Percentiles rank a stretch among this genome's conserved stretches.
Evolutionary conservation across 2,888 invertebrate species (phyloP).

Genomic region (Stenodera caucasica): DNA sequence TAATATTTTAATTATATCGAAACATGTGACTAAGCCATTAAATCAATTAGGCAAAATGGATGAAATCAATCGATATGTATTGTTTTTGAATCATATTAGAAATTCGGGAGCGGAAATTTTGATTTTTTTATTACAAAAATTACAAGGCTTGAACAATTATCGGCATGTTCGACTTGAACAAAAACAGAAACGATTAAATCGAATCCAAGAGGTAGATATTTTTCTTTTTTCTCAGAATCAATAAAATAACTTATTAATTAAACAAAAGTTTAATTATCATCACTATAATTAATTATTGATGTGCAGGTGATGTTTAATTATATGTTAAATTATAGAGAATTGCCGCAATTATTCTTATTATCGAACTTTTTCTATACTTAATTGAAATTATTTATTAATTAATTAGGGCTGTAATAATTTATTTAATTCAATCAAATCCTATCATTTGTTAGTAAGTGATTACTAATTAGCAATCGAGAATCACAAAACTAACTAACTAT

Average conservation of each 20-base stretch:
- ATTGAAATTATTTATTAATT: not conserved
- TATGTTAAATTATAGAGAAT: not conserved
- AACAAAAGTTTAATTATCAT: not conserved
- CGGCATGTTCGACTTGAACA: constrained; percentile 60
- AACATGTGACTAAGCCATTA: constrained; percentile 59
- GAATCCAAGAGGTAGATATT: constrained; percentile 53
- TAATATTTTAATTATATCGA: constrained; percentile 24
- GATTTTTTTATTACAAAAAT: constrained; percentile 61
- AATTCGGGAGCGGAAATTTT: constrained; percentile 64
- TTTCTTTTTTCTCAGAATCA: not conserved
- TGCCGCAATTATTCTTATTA: not conserved
- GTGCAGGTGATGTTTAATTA: not conserved
- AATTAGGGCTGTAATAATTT: not conserved
- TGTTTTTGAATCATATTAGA: constrained; percentile 65
- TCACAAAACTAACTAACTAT: too few relatives aligned
- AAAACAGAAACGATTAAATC: constrained; percentile 42
- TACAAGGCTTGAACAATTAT: constrained; percentile 63
- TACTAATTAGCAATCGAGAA: too few relatives aligned
- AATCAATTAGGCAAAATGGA: constrained; percentile 57
- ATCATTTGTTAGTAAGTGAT: too few relatives aligned
- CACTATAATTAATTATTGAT: not conserved
- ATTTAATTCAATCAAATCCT: not conserved
- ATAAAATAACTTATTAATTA: not conserved
- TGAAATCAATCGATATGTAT: constrained; percentile 57
- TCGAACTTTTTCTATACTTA: not conserved